A percentile compares a stretch with the other conserved stretches of the same genome.
Evolutionary conservation across 2,113 vertebrate genomes (phyloP).

Genomic region (Glareola pratincola): DNA sequence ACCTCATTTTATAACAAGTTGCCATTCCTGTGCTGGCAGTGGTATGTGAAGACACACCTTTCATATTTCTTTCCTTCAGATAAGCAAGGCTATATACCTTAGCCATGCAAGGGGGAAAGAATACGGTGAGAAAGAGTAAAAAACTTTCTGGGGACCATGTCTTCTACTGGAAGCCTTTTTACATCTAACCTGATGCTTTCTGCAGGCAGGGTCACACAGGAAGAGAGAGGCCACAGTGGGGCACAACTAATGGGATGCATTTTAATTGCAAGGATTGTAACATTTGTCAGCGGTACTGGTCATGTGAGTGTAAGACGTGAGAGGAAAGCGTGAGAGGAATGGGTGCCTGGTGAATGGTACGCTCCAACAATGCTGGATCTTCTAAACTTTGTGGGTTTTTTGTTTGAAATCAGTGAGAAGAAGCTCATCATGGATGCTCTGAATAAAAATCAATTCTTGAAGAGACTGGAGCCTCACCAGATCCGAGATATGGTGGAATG

Average conservation of each 20-base stretch:
- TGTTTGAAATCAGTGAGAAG: slow-evolving; percentile 79
- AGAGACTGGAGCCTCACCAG: slow-evolving; percentile 87
- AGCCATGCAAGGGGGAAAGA: neutral
- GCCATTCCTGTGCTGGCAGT: neutral
- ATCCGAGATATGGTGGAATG: slow-evolving; percentile 92
- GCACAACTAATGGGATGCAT: neutral
- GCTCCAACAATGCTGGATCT: neutral
- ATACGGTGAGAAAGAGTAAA: neutral
- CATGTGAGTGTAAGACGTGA: neutral
- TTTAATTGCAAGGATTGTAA: neutral
- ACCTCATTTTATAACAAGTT: neutral
- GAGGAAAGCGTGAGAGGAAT: neutral
- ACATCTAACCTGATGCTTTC: neutral
- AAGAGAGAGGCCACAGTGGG: neutral
- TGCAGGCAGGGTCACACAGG: neutral
- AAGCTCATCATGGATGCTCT: slow-evolving; percentile 87
- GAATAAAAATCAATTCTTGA: slow-evolving; percentile 91
- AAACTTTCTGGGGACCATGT: neutral
- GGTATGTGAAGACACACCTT: neutral
- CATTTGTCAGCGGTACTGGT: neutral
- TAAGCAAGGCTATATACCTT: neutral
- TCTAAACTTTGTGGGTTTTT: neutral
- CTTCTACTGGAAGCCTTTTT: neutral
- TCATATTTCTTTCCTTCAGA: neutral
- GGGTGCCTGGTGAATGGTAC: neutral